Conservation (phyloP, 2,888 invertebrate genomes). For the Heliconius erato region DNA sequence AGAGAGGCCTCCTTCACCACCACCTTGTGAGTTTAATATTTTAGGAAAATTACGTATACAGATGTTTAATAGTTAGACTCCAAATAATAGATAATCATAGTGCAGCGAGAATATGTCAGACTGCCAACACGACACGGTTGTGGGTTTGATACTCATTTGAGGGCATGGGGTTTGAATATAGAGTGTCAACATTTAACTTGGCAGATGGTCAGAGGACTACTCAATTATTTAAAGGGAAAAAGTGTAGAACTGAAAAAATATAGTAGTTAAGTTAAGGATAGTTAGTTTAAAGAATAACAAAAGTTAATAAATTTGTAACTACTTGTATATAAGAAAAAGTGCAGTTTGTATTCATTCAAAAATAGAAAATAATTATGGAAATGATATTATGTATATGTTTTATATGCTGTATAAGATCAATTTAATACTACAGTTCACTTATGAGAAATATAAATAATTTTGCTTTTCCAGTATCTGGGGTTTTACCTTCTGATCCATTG, state of each 20-base stretch:
- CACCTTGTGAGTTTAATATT: constrained; percentile 67
- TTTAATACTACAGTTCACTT: neutral
- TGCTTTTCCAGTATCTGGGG: constrained; percentile 54
- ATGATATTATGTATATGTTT: neutral
- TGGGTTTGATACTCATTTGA: no score
- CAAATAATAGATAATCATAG: neutral
- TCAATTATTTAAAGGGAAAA: neutral
- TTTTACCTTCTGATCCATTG: constrained; percentile 85
- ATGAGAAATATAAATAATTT: neutral
- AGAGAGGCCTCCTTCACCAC: constrained; percentile 83
- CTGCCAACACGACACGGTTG: neutral
- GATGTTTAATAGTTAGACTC: neutral
- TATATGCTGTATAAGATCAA: neutral
- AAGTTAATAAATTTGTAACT: neutral
- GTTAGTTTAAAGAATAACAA: neutral
- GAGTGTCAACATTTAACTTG: no score
- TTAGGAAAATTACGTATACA: neutral
- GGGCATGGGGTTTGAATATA: no score
- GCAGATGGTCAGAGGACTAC: no score
- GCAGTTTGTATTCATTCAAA: no score
- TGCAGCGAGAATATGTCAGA: neutral
- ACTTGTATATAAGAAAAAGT: no score
- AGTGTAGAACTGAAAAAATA: neutral
- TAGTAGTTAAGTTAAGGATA: no score
- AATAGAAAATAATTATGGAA: neutral